Evolutionary conservation across 1,140 invertebrate species (phyloP).

Genomic region (Zaprionus capensis): DNA sequence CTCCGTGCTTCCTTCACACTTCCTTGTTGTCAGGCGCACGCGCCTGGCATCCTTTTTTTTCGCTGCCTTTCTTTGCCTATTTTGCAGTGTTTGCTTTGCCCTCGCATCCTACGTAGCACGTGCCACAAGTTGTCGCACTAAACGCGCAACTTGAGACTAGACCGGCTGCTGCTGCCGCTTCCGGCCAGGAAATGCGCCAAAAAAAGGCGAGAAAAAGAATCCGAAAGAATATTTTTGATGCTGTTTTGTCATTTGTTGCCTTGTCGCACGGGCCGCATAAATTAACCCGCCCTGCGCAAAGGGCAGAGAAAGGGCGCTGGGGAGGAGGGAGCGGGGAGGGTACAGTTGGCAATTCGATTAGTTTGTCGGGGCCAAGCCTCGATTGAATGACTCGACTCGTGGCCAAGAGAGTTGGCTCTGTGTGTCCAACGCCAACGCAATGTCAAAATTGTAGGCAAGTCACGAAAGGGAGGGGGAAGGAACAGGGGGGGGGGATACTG

Average conservation of each 20-base stretch:
- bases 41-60: conserved; percentile 43
- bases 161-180: conserved; percentile 31
- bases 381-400: conserved; percentile 69
- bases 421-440: conserved; percentile 58
- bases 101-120: conserved; percentile 27
- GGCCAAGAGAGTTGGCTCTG: conserved; percentile 4
- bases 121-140: conserved; percentile 47
- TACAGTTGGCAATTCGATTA: conserved; percentile 56
- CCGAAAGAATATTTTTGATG: conserved; percentile 5
- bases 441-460: conserved; percentile 52
- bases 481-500: background rate
- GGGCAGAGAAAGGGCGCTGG: background rate
- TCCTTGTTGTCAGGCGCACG: conserved; percentile 39
- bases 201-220: conserved; percentile 9
- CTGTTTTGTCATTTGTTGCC: conserved; percentile 9
- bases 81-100: conserved; percentile 16
- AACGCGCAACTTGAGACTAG: conserved; percentile 40
- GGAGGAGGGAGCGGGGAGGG: background rate
- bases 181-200: conserved; percentile 46
- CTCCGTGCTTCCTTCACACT: background rate
- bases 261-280: conserved; percentile 54
- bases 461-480: background rate
- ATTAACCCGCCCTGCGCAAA: conserved; percentile 43
- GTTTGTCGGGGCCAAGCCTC: conserved; percentile 61
- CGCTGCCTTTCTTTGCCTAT: conserved; percentile 13